Evolutionary conservation across 2,797 vertebrate genomes (phyloP), one percentile per base, ranked within the genome.

Genomic region (Sebastolobus alascanus): DNA sequence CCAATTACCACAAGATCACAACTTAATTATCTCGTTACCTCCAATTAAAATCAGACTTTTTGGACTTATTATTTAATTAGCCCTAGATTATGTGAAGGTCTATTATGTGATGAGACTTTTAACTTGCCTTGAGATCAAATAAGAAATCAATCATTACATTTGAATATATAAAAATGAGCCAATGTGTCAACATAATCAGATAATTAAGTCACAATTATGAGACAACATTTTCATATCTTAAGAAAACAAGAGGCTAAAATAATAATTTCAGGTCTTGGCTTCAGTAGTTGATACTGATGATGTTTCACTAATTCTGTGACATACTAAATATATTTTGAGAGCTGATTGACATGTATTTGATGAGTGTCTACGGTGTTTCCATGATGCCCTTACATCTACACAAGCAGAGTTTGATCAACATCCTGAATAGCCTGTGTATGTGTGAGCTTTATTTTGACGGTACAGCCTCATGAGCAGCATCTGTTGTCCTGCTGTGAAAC

Each of bases 401-500:
- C 40, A 43, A 43, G 40, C 40, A 43, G 0, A 1, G 37, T 14
- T 2, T 65, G 8, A 63, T 10, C 11, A 64, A 55, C 55, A 50
- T 38, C 31, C 55, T 69, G 46, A 38, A 55, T 14, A 50, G 69
- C 13, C 10, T 35, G 40, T 59, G 27, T 46, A 14, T 37, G 9
- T 27, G 60, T 14, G 56, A 31, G 71, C 31, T 66, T 67, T 78
- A 35, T 80, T 82, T 63, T 73, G 63, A 79, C 8, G 8, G 18
- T 12, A 11, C 54, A n/a, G 50, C 59, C 58, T 37, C 67, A 60
- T 25, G 46, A 86, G 70, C 35, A 84, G 85, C 84, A 87, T 90
- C 85, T 91, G 85, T 77, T 77, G 84, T 75, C 79, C 89, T 68
- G 85, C 89, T 89, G 87, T 90, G 92, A 90, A 94, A 94, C 86